Percentiles rank a stretch among this genome's conserved stretches.
Evolutionary conservation across 2,797 vertebrate species (phyloP).

Genomic region (Ptychadena robeensis): DNA sequence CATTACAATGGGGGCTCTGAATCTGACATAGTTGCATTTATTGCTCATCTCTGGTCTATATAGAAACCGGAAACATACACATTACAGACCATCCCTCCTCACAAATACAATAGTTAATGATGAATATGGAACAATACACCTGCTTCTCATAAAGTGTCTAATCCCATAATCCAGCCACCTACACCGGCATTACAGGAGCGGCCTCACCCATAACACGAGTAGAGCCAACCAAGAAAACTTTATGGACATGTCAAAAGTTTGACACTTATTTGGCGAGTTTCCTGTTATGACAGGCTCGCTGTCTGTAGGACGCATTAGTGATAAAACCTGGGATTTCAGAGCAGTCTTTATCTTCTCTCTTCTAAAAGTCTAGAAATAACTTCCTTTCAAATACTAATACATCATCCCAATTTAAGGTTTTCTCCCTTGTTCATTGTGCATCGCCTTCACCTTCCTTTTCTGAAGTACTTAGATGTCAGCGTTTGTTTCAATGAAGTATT

Average conservation of each 20-base stretch:
- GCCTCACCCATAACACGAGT: slow-evolving; percentile 46
- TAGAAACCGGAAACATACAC: background rate
- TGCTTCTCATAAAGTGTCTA: slow-evolving; percentile 55
- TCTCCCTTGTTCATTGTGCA: too few relatives aligned
- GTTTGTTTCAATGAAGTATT: too few relatives aligned
- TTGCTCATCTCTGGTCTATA: background rate
- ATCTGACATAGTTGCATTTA: background rate
- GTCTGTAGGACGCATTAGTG: slow-evolving; percentile 28
- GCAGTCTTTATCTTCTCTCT: background rate
- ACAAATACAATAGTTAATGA: slow-evolving; percentile 28
- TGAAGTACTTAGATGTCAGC: too few relatives aligned
- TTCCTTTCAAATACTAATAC: background rate
- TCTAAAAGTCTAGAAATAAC: background rate
- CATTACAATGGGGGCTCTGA: too few relatives aligned
- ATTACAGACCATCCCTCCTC: background rate
- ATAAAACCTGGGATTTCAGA: background rate
- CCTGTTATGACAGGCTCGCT: slow-evolving; percentile 37
- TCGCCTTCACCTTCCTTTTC: too few relatives aligned
- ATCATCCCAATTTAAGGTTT: too few relatives aligned
- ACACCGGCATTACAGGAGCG: slow-evolving; percentile 34
- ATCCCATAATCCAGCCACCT: slow-evolving; percentile 54
- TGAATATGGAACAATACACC: slow-evolving; percentile 41
- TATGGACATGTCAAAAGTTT: slow-evolving; percentile 45
- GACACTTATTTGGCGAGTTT: slow-evolving; percentile 51
- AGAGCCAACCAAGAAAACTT: slow-evolving; percentile 11